phyloP scores from a whole-genome alignment of 1,140 invertebrate genomes.

The Eciton burchellii region DNA sequence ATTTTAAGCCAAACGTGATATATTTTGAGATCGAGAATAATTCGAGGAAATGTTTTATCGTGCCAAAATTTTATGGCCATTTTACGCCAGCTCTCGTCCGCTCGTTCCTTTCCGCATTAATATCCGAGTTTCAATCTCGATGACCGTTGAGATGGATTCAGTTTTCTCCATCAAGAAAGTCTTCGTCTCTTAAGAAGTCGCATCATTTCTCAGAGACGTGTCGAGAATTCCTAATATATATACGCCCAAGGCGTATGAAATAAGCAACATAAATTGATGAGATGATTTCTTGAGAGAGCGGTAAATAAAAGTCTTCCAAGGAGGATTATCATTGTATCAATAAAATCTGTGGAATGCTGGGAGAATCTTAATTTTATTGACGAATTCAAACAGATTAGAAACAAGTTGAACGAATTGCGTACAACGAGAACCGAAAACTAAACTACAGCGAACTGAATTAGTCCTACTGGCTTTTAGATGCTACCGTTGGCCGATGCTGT shows the following conservation, averaged over 20 bases:
- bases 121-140: not conserved
- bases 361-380: constrained; percentile 15
- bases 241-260: constrained; percentile 16
- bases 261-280: no score
- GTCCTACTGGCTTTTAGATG: no score
- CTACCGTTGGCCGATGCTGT: no score
- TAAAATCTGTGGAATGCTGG: no score
- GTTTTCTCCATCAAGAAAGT: not conserved
- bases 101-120: not conserved
- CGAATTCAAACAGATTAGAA: no score
- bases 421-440: no score
- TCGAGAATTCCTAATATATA: constrained; percentile 48
- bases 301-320: no score
- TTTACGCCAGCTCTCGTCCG: not conserved
- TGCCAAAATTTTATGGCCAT: constrained; percentile 1
- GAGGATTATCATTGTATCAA: no score
- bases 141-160: not conserved
- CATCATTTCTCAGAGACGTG: not conserved
- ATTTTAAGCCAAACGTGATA: constrained; percentile 2
- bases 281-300: no score
- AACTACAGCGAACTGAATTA: no score
- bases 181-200: not conserved
- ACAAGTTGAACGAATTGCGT: no score
- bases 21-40: constrained; percentile 15
- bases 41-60: constrained; percentile 16